Evolutionary conservation across 2,888 invertebrate species (phyloP).

Genomic region (Pachymerium ferrugineum): DNA sequence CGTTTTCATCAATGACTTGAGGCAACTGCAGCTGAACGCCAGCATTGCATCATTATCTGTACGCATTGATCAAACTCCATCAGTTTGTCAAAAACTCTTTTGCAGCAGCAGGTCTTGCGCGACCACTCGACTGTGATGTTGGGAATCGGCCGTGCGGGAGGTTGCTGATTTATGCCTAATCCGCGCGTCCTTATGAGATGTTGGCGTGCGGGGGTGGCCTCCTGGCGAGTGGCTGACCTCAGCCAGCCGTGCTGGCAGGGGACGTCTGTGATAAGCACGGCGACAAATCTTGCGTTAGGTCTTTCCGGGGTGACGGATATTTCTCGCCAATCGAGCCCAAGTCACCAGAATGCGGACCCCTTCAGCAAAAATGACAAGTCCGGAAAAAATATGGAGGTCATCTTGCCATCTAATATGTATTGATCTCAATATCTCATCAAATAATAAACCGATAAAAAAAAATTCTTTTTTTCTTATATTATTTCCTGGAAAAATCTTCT

Average conservation of each 20-base stretch:
- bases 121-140: conserved; percentile 4
- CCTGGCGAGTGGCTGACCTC: conserved; percentile 3
- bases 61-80: background rate
- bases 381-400: background rate
- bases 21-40: too few relatives aligned
- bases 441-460: background rate
- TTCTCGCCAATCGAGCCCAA: conserved; percentile 8
- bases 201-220: background rate
- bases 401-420: background rate
- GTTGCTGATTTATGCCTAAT: conserved; percentile 13
- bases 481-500: background rate
- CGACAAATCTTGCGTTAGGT: background rate
- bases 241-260: conserved; percentile 3
- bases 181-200: conserved; percentile 3
- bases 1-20: background rate
- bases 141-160: background rate
- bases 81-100: conserved; percentile 1
- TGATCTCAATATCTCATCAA: background rate
- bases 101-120: background rate
- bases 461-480: background rate
- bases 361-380: too few relatives aligned
- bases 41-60: background rate
- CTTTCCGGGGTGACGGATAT: background rate
- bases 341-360: background rate
- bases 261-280: background rate